Base-by-base conservation (phyloP, 2,797 vertebrate species). In the Cyclopterus lumpus region DNA sequence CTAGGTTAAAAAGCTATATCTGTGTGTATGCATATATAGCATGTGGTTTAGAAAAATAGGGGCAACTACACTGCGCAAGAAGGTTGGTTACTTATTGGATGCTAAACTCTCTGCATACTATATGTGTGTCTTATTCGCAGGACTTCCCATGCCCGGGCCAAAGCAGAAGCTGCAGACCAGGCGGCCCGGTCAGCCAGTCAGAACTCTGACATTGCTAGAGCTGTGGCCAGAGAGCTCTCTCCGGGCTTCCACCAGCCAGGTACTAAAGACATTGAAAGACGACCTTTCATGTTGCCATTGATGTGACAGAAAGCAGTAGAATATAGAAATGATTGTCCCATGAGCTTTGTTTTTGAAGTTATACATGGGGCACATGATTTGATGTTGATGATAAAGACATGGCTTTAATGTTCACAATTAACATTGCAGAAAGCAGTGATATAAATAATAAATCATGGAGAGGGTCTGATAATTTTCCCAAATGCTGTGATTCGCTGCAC, bases 221-320 rank as follows among this genome's bases (percentile, higher is more conserved):
- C 95, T 1, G 96, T 98, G 79, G 97, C 98, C 89, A 95, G 95
- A 92, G 97, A 99, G 79, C 95, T 99, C 67, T 97, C 97, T 1
- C 97, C 98, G 1, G 94, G 92, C 89, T 99, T 99, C 94, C 96
- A 98, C 87, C 98, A 99, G 86, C 98, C 98, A 96, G 91, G 91
- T 93, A 86, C 40, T 44, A n/a, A 42, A 40, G 9, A 24, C 14
- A 38, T 6, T 8, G 32, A 34, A 8, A 34, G 8, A 34, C 32
- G 6, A 8, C 8, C 32, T 32, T 8, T 34, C 8, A 34, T 34
- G 34, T 34, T 34, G 34, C 8, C 34, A 8, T 8, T 51, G 8
- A 65, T 4, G 11, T 11, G 0, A 28, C 28, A 38, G 3, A 40
- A 61, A 61, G 22, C 5, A 18, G 11, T 20, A 42, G 16, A 3